Percentiles rank a stretch among this genome's conserved stretches.
phyloP scores from a whole-genome alignment of 2,113 vertebrate species.

The Calyptomena viridis region DNA sequence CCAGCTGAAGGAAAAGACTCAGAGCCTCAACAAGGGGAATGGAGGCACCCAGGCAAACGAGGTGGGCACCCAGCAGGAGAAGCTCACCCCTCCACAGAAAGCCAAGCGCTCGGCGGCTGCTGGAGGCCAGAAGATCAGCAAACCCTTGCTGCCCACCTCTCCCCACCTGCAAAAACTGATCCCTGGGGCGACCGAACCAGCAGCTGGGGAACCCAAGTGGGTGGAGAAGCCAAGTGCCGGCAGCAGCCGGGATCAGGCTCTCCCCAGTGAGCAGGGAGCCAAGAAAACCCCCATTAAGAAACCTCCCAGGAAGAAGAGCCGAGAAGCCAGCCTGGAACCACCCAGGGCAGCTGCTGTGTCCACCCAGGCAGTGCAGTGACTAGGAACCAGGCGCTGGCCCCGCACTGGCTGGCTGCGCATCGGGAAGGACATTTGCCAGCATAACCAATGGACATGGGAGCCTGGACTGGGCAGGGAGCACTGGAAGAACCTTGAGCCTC shows the following conservation, averaged over 20 bases:
- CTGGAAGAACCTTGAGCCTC: neutral
- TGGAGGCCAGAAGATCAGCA: slow-evolving; percentile 77
- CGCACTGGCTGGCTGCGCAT: neutral
- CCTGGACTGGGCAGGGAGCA: neutral
- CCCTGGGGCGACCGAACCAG: slow-evolving; percentile 68
- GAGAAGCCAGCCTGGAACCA: slow-evolving; percentile 82
- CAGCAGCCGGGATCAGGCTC: slow-evolving; percentile 36
- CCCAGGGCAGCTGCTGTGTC: slow-evolving; percentile 82
- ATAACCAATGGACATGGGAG: neutral
- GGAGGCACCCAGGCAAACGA: slow-evolving; percentile 77
- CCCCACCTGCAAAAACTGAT: slow-evolving; percentile 87
- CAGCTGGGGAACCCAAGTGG: slow-evolving; percentile 65
- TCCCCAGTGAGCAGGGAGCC: slow-evolving; percentile 54
- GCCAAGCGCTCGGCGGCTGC: slow-evolving; percentile 84
- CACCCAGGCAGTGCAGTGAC: slow-evolving; percentile 80
- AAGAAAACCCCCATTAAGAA: slow-evolving; percentile 90
- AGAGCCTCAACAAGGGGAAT: slow-evolving; percentile 90
- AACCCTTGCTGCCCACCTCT: slow-evolving; percentile 82
- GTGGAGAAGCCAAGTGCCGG: slow-evolving; percentile 80
- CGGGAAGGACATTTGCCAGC: neutral
- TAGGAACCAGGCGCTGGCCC: neutral
- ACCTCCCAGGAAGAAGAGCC: slow-evolving; percentile 95
- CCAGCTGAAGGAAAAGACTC: slow-evolving; percentile 96
- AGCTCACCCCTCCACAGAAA: slow-evolving; percentile 94
- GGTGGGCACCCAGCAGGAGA: slow-evolving; percentile 81